Evolutionary conservation across 1,140 invertebrate species (phyloP), one percentile per base, ranked within the genome.

Genomic region (Aporrectodea caliginosa): DNA sequence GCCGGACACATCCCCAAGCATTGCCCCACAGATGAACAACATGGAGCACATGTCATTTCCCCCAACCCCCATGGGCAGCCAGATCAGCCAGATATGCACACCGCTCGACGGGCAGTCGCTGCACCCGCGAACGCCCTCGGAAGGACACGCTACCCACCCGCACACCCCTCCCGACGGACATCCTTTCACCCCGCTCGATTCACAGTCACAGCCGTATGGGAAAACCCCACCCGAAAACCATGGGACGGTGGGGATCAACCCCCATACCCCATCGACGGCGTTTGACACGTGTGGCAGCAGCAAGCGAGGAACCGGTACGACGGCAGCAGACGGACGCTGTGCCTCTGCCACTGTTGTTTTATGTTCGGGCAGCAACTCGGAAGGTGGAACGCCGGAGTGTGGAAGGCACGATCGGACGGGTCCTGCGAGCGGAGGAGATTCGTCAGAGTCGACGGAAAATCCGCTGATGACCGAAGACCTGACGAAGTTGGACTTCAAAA

Each of bases 41-140:
- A 43, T 58, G 43, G 75, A 76, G 6, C 75, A 76, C 16, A n/a
- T 76, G 16, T 76, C 75, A 16, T 76, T 76, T 16, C 75, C 75
- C 1, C 75, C 75, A 2, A 76, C 75, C 2, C 75, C 75, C 16
- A 68, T 68, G 43, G 43, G 75, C 27, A 76, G 75, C 29, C 75
- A 76, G 75, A 76, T 76, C 32, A 76, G 43, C 75, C 34, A 22
- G n/a, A 68, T 76, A 35, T 76, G 75, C 75, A 76, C 75, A n/a
- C 75, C 75, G 27, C 35, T n/a, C 32, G 75, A 76, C n/a, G 75
- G 75, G 33, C 75, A 76, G 35, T 76, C 75, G n/a, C 43, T 76
- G 6, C 75, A 76, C 35, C 75, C 75, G 6, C 75, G 75, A 35
- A 76, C 75, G n/a, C 75, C 75, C 6, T 58, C 75, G 16, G 75